A percentile compares a stretch with the other conserved stretches of the same genome.
phyloP scores from a whole-genome alignment of 2,113 vertebrate genomes.

The Leucopsar rothschildi region DNA sequence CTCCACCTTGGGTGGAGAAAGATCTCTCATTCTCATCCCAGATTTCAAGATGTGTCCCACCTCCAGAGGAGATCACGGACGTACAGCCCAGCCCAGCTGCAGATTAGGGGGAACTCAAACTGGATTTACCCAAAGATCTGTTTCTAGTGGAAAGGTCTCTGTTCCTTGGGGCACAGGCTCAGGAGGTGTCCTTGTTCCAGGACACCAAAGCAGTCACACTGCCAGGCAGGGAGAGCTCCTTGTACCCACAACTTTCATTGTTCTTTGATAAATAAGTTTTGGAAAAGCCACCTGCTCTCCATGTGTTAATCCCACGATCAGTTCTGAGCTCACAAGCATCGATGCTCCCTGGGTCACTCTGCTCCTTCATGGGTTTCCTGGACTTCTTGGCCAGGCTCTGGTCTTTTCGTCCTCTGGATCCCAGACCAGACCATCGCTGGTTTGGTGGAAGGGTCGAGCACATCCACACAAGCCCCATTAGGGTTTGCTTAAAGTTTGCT shows the following conservation, averaged over 20 bases:
- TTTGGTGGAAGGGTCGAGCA: not conserved
- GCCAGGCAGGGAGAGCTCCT: not conserved
- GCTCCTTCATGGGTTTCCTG: not conserved
- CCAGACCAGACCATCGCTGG: not conserved
- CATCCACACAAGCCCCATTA: fast-evolving
- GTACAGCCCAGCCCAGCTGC: not conserved
- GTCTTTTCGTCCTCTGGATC: not conserved
- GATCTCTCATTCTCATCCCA: not conserved
- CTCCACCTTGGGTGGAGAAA: not conserved
- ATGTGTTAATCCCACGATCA: fast-evolving
- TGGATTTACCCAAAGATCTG: not conserved
- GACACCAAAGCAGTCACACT: not conserved
- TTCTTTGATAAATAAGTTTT: not conserved
- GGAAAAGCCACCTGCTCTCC: not conserved
- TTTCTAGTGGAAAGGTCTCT: not conserved
- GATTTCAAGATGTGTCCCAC: not conserved
- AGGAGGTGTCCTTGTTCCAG: not conserved
- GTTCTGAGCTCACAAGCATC: not conserved
- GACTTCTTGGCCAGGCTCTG: not conserved
- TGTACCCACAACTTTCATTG: not conserved
- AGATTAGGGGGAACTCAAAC: not conserved
- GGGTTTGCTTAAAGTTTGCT: not conserved
- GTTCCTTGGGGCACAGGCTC: not conserved
- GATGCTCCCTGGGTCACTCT: not conserved
- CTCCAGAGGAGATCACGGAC: not conserved